Evolutionary conservation across 2,888 invertebrate species (phyloP), one percentile per base, ranked within the genome.

Genomic region (Pterostichus madidus): DNA sequence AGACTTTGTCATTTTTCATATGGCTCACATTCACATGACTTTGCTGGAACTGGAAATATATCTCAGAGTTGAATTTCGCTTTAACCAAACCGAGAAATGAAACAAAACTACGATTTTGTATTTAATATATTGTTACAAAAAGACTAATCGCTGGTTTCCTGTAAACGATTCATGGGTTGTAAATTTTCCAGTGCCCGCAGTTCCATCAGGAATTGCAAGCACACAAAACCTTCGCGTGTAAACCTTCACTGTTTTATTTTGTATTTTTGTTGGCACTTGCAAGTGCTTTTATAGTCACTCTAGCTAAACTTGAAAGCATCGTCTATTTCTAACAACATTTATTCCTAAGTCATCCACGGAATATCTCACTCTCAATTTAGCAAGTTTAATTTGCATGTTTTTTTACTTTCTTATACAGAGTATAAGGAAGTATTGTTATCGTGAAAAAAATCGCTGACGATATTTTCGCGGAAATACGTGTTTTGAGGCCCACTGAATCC

Each of bases 1-100:
- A 77, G 35, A 56, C 53, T 73, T 44, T 77, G 56, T 77, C 39
- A 77, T 77, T 39, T 77, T 56, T 77, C 77, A 77, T 56, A 77
- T 52, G 39, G 56, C 56, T 56, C 77, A 56, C 59, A 77, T 77
- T 56, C 77, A 56, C 59, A 77, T 77, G 77, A 77, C 56, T 77
- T 77, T 56, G 53, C 77, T 52, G 13, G 13, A 75, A 53, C 77
- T 52, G 32, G 32, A 75, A 53, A 75, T 44, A 71, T 46, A 71
- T 71, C 44, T 71, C 13, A 39, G 15, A 31, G 61, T 68, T 11
- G 24, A 17, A 71, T 44, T 35, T 32, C 31, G 64, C 4, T 32
- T 71, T 44, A 17, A 5, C 68, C 8, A 11, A 32, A 64, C 68
- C 17, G 13, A 71, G 13, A 56, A 56, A 17, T 17, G 8, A 5